Percentiles rank a stretch among this genome's conserved stretches.
phyloP scores from a whole-genome alignment of 1,140 invertebrate species.

The Trichonephila clavata region DNA sequence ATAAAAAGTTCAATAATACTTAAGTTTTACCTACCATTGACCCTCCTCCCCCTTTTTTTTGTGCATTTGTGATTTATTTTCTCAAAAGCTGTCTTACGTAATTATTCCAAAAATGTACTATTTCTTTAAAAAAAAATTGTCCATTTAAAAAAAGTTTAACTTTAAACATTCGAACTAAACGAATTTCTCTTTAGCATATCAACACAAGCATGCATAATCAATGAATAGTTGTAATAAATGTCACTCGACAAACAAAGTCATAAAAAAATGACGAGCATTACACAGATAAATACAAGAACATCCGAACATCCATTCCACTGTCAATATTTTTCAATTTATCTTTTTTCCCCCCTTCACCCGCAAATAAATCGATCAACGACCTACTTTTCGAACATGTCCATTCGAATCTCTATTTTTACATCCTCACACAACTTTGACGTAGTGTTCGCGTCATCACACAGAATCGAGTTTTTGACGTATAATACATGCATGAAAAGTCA shows the following conservation, averaged over 20 bases:
- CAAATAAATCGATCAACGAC: slow-evolving; percentile 19
- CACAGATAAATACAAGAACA: slow-evolving; percentile 2
- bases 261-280: neutral
- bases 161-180: neutral
- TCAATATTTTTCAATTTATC: slow-evolving; percentile 29
- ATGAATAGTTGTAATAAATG: too few relatives aligned
- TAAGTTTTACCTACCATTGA: too few relatives aligned
- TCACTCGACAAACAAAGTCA: too few relatives aligned
- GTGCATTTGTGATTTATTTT: too few relatives aligned
- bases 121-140: too few relatives aligned
- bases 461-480: neutral
- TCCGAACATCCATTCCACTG: neutral
- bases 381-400: slow-evolving; percentile 1
- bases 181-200: neutral
- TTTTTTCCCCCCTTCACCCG: neutral
- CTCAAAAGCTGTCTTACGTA: too few relatives aligned
- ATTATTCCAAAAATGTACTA: too few relatives aligned
- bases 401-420: slow-evolving; percentile 1
- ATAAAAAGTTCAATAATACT: too few relatives aligned
- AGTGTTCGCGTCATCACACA: slow-evolving; percentile 4
- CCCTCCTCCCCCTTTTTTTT: too few relatives aligned
- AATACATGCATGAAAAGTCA: neutral
- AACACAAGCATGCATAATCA: neutral
- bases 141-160: neutral
- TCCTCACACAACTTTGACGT: slow-evolving; percentile 6